Conservation (phyloP, 1,140 invertebrate species). For the Holcopasites calliopsidis region DNA sequence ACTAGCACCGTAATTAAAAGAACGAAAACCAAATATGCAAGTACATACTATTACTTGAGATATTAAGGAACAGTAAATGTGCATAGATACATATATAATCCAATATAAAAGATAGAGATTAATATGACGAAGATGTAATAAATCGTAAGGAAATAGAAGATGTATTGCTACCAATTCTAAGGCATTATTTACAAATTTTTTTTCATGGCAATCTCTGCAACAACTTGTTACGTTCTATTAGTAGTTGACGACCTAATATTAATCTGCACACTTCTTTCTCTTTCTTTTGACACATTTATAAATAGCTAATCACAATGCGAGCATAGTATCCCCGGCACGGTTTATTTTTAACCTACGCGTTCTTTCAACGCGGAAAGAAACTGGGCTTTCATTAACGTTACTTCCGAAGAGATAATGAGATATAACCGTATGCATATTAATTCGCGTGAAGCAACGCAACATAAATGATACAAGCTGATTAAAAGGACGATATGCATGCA, state of each 20-base stretch:
- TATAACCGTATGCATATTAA: constrained; percentile 5
- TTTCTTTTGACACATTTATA: background rate
- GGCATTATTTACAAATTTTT: too few relatives aligned
- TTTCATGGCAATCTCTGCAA: background rate
- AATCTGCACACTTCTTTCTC: background rate
- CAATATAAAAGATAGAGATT: too few relatives aligned
- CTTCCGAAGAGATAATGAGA: background rate
- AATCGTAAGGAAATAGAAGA: too few relatives aligned
- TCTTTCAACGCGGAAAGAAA: background rate
- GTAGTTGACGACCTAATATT: background rate
- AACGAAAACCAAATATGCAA: background rate
- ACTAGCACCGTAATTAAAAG: background rate
- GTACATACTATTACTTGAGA: too few relatives aligned
- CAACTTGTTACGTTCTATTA: background rate
- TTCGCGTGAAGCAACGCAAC: background rate
- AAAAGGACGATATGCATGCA: background rate
- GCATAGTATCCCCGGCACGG: too few relatives aligned
- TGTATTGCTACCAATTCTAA: background rate
- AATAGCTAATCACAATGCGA: background rate
- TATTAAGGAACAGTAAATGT: too few relatives aligned
- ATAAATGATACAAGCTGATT: background rate
- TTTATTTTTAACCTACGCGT: background rate
- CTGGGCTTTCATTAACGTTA: background rate
- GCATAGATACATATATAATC: too few relatives aligned
- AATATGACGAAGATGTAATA: too few relatives aligned